Evolutionary conservation across 2,888 invertebrate species (phyloP).

Genomic region (Noctua janthina): DNA sequence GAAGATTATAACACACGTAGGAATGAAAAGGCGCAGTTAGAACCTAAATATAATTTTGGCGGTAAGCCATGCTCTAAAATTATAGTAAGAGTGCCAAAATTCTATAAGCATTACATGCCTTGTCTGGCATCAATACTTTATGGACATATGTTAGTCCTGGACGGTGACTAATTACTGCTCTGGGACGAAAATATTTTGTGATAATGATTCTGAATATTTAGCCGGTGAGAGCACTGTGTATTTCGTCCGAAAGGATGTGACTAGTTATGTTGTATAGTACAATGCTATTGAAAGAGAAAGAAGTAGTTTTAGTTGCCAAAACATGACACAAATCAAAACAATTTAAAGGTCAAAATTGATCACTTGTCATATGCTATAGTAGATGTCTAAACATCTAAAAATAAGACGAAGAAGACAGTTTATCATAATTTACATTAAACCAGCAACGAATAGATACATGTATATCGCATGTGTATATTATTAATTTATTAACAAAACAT

Average conservation of each 20-base stretch:
- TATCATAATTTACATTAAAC: neutral
- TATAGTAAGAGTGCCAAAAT: slow-evolving; percentile 86
- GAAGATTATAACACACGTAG: slow-evolving; percentile 71
- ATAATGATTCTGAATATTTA: slow-evolving; percentile 46
- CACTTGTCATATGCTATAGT: neutral
- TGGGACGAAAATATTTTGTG: slow-evolving; percentile 42
- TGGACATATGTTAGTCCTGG: slow-evolving; percentile 37
- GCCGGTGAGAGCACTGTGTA: slow-evolving; percentile 32
- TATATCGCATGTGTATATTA: no score
- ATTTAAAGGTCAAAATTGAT: neutral
- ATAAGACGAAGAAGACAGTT: neutral
- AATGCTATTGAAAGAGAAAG: slow-evolving; percentile 1
- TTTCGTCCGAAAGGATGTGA: neutral
- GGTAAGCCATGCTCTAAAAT: slow-evolving; percentile 82
- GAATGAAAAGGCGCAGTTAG: slow-evolving; percentile 80
- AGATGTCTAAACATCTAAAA: neutral
- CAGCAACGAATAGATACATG: neutral
- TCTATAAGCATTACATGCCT: slow-evolving; percentile 77
- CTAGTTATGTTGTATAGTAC: neutral
- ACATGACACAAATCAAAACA: slow-evolving; percentile 5
- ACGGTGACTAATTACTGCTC: slow-evolving; percentile 51
- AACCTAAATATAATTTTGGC: slow-evolving; percentile 83
- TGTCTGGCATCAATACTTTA: slow-evolving; percentile 73
- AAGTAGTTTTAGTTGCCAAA: slow-evolving; percentile 30
- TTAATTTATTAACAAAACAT: neutral